phyloP scores from a whole-genome alignment of 2,113 vertebrate species.

The Oryzias melastigma region DNA sequence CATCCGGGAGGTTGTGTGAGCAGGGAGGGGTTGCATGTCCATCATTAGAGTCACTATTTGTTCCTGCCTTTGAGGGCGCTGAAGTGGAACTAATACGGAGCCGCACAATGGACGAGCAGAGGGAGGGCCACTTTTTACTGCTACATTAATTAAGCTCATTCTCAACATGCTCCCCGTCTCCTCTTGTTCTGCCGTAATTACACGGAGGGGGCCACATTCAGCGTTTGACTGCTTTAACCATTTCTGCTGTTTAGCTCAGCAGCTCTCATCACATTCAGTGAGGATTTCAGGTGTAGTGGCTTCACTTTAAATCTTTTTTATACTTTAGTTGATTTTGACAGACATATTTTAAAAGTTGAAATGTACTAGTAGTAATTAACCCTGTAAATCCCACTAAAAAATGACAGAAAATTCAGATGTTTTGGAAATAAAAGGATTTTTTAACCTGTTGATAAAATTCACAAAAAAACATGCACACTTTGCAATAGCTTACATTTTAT shows the following conservation, averaged over 20 bases:
- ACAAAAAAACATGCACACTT: no score
- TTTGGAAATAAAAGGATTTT: no score
- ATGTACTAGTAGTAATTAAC: no score
- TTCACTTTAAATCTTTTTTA: no score
- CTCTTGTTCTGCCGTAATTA: constrained; percentile 48
- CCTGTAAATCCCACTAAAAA: no score
- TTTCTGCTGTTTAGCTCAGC: constrained; percentile 28
- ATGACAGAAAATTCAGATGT: no score
- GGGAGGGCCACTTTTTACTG: constrained; percentile 81
- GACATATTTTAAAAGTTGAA: no score
- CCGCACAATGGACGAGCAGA: constrained; percentile 64
- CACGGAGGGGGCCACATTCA: constrained; percentile 25
- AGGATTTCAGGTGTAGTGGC: not conserved
- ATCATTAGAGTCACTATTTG: constrained; percentile 77
- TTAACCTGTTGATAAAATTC: no score
- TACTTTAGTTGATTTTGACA: no score
- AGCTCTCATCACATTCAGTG: constrained; percentile 9
- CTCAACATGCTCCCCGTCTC: constrained; percentile 61
- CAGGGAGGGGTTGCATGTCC: constrained; percentile 73
- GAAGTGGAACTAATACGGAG: constrained; percentile 83
- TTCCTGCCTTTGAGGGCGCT: constrained; percentile 71
- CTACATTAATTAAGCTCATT: constrained; percentile 86
- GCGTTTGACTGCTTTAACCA: constrained; percentile 43
- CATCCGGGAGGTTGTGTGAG: constrained; percentile 49
- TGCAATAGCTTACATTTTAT: no score